phyloP scores from a whole-genome alignment of 2,797 vertebrate genomes.

The Chelon auratus region DNA sequence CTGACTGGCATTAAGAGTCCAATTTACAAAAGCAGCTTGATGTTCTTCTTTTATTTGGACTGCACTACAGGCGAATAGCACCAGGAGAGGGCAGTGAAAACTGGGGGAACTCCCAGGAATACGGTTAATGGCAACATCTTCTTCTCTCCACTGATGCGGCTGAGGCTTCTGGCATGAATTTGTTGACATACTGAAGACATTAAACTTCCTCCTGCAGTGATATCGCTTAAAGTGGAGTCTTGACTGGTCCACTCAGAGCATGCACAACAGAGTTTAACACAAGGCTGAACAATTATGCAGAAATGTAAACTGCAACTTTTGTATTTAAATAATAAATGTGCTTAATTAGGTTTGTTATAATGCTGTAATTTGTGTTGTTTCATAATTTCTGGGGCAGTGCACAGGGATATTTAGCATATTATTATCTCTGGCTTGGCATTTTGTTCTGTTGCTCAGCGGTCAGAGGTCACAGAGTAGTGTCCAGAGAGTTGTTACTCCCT shows the following conservation, averaged over 20 bases:
- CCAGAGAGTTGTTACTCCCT: neutral
- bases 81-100: slow-evolving; percentile 41
- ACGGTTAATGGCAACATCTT: slow-evolving; percentile 14
- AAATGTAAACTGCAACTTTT: neutral
- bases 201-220: slow-evolving; percentile 40
- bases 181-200: slow-evolving; percentile 54
- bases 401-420: neutral
- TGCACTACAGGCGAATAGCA: slow-evolving; percentile 6
- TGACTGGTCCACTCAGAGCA: slow-evolving; percentile 5
- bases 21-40: neutral
- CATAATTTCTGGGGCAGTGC: neutral
- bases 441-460: neutral
- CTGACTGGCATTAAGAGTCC: neutral
- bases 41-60: slow-evolving; percentile 9
- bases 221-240: slow-evolving; percentile 33
- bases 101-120: slow-evolving; percentile 18
- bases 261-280: slow-evolving; percentile 20
- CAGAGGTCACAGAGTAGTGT: neutral
- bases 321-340: neutral
- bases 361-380: neutral
- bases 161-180: slow-evolving; percentile 34
- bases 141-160: slow-evolving; percentile 35
- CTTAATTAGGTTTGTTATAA: neutral
- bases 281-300: neutral
- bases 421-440: neutral